A percentile compares a stretch with the other conserved stretches of the same genome.
These are phyloP conservation scores for Diplogasteroides magnus DNA, from an alignment of 1,140 invertebrate genomes.

Conservation along the genomic window DNA sequence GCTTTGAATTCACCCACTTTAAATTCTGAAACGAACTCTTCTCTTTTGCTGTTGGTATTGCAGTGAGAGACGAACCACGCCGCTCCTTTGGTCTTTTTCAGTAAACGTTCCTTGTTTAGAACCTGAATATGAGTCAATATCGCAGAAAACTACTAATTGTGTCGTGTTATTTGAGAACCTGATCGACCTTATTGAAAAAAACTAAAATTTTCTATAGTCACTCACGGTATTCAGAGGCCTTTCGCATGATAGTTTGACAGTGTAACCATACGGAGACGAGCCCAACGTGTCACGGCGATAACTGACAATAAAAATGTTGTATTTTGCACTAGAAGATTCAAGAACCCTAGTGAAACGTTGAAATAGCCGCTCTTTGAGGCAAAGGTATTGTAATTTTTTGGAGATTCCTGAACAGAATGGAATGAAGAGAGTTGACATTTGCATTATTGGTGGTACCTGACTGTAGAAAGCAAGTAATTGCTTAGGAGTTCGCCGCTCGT, in stretches of 20 bases:
- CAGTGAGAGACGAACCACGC: constrained; percentile 58
- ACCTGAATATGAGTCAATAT: constrained; percentile 11
- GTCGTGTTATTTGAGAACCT: no score
- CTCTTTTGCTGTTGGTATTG: constrained; percentile 32
- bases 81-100: constrained; percentile 56
- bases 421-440: no score
- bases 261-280: constrained; percentile 47
- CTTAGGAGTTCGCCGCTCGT: neutral
- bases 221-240: no score
- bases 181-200: no score
- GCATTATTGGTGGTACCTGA: no score
- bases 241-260: constrained; percentile 44
- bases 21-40: constrained; percentile 39
- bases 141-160: no score
- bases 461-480: neutral
- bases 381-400: constrained; percentile 12
- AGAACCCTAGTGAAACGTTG: constrained; percentile 42
- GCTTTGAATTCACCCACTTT: no score
- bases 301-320: no score
- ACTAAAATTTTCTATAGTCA: no score
- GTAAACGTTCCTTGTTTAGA: constrained; percentile 19
- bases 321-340: no score
- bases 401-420: constrained; percentile 42
- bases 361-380: no score
- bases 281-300: constrained; percentile 40